Conservation (phyloP, 1,140 invertebrate genomes). For the Neodiprion lecontei region DNA sequence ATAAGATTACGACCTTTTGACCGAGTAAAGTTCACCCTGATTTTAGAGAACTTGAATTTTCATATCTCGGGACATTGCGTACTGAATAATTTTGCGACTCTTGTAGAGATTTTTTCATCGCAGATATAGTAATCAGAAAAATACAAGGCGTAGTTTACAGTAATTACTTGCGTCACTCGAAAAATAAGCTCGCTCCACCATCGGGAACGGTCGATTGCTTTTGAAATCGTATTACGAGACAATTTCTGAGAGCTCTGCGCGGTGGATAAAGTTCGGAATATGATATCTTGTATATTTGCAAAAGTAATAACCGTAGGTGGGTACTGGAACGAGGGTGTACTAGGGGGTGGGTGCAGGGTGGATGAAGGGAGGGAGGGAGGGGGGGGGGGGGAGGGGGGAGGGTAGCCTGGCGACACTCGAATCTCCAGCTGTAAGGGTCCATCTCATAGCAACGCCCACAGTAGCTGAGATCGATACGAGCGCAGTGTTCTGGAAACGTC, state of each 20-base stretch:
- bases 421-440: constrained; percentile 60
- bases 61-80: too few species aligned
- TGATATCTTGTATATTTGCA: constrained; percentile 53
- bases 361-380: constrained; percentile 39
- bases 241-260: neutral
- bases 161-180: too few species aligned
- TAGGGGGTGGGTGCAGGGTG: constrained; percentile 40
- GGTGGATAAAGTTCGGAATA: constrained; percentile 39
- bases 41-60: too few species aligned
- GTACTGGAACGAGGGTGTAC: constrained; percentile 28
- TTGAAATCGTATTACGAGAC: neutral
- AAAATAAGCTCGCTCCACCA: too few species aligned
- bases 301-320: constrained; percentile 47
- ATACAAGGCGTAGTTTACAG: too few species aligned
- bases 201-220: neutral
- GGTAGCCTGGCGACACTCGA: constrained; percentile 61
- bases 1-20: too few species aligned
- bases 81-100: too few species aligned
- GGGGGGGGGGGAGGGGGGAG: constrained; percentile 41
- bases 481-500: constrained; percentile 58
- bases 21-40: too few species aligned
- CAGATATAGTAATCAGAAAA: too few species aligned
- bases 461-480: constrained; percentile 61
- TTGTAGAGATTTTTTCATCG: too few species aligned
- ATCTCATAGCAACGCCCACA: constrained; percentile 65